Evolutionary conservation across 2,888 invertebrate genomes (phyloP).

Genomic region (Drosophila yooni): DNA sequence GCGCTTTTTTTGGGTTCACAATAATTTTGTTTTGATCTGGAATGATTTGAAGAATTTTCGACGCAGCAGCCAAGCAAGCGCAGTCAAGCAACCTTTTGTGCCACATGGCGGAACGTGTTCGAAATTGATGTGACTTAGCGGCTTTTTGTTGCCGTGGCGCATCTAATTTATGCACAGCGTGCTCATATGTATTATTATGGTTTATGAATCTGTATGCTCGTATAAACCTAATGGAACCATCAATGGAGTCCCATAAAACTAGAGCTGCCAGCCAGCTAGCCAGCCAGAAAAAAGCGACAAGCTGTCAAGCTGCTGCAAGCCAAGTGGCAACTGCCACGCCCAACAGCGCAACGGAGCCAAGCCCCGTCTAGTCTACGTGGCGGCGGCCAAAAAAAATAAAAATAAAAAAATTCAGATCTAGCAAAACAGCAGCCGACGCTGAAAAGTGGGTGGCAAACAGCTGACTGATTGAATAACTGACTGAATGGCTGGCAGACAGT

Average conservation of each 20-base stretch:
- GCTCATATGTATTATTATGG: conserved; percentile 69
- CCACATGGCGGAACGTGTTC: conserved; percentile 57
- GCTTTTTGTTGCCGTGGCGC: conserved; percentile 38
- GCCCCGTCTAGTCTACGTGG: conserved; percentile 69
- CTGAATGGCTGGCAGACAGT: conserved; percentile 4
- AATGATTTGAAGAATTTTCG: conserved; percentile 57
- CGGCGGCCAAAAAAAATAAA: conserved; percentile 36
- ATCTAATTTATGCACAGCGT: conserved; percentile 68
- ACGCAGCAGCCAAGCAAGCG: conserved; percentile 4
- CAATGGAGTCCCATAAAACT: conserved; percentile 70
- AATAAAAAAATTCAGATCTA: conserved; percentile 6
- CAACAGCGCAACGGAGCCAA: conserved; percentile 43
- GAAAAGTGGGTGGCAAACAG: conserved; percentile 56
- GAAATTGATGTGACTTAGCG: conserved; percentile 50
- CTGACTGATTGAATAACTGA: conserved; percentile 36
- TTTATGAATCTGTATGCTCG: conserved; percentile 69
- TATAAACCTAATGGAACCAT: conserved; percentile 76
- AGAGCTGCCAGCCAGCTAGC: conserved; percentile 31
- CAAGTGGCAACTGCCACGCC: conserved; percentile 55
- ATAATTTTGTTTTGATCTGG: conserved; percentile 26
- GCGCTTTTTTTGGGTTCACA: conserved; percentile 58
- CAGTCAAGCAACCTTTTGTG: conserved; percentile 34
- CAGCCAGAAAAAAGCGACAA: conserved; percentile 3
- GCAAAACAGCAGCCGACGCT: conserved; percentile 15
- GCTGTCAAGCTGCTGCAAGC: conserved; percentile 40